Conservation (phyloP, 2,113 vertebrate species). For the Corythornis vintsioides region DNA sequence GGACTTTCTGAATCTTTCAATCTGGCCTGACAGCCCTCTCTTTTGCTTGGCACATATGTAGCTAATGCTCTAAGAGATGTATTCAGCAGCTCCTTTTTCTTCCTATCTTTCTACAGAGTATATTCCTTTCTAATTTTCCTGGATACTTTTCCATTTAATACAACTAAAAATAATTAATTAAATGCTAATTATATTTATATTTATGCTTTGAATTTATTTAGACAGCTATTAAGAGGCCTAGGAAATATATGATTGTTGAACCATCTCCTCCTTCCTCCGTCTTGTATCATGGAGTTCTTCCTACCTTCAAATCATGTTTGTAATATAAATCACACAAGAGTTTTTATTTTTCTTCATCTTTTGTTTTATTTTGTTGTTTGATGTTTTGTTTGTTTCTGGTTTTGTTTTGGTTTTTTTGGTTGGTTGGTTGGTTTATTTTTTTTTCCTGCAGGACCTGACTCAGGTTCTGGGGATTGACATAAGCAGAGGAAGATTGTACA, state of each 20-base stretch:
- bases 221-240: not conserved
- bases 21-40: not conserved
- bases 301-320: not conserved
- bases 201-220: not conserved
- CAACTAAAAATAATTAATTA: not conserved
- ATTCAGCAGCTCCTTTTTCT: not conserved
- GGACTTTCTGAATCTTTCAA: not conserved
- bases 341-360: not conserved
- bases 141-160: not conserved
- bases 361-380: no score
- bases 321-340: not conserved
- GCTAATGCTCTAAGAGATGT: not conserved
- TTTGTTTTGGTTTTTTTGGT: no score
- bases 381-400: not conserved
- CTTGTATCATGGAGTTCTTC: not conserved
- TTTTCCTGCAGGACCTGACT: not conserved
- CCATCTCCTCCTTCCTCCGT: fast-evolving
- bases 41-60: not conserved
- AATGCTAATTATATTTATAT: not conserved
- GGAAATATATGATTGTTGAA: not conserved
- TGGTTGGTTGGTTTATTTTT: not conserved
- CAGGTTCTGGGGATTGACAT: not conserved
- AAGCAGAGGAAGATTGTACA: not conserved
- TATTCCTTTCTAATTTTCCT: not conserved
- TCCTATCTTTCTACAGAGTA: not conserved